Evolutionary conservation across 2,113 vertebrate genomes (phyloP), one percentile per base, ranked within the genome.

Genomic region (Gorsachius goisagi): DNA sequence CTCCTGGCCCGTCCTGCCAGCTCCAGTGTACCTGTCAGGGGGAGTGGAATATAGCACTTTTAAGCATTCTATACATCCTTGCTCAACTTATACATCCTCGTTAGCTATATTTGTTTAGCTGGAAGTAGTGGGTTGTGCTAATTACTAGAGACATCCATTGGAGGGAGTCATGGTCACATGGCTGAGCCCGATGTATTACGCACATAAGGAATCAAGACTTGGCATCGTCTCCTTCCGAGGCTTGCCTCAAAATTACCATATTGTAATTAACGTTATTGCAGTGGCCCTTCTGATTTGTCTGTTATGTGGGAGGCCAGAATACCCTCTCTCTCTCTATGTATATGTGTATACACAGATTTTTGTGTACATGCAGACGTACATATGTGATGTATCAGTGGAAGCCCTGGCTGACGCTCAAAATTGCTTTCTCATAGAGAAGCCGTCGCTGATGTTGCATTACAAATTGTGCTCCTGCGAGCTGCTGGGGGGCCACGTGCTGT

Each of bases 321-420:
- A 6, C 45, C 0, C 22, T 3, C 0, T 37, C 0, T 13, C 0
- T n/a, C n/a, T 16, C 0, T 24, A 2, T 33, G 0, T 69, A 2
- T 26, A 1, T 1, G 33, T 27, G 35, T 19, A 3, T 28, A 0
- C 12, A 4, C 1, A 4, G 37, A 2, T 16, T 3, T 19, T 2
- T 19, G 18, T 45, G 0, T 23, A 1, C 1, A 0, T 3, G 1
- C 0, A 17, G 50, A 8, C 5, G 30, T 14, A 1, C 1, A n/a
- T 6, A 2, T 12, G 64, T 0, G 80, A 7, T 18, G 37, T 30
- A 0, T 0, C 9, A 44, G 33, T 9, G 44, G 35, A 27, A 85
- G 28, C 55, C 22, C 15, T 4, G 75, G 17, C 52, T 63, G 71
- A 66, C 75, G 18, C 39, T 39, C 62, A 30, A 0, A 17, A 9